Evolutionary conservation across 2,888 invertebrate species (phyloP), one percentile per base, ranked within the genome.

Genomic region (Anagyrus pseudococci): DNA sequence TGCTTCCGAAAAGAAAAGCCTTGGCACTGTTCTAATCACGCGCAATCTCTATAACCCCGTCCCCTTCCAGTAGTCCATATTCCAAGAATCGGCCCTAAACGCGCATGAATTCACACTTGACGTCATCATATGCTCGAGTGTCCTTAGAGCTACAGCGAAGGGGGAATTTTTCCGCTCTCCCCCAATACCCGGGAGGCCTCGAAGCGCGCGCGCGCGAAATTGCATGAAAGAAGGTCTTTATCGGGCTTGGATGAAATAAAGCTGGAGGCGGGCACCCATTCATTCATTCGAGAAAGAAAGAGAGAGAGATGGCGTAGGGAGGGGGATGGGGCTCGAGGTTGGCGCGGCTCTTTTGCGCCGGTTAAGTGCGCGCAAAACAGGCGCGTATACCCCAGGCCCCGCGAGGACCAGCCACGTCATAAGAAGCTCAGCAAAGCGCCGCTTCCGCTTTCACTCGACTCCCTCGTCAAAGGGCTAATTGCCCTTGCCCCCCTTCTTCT

Each of bases 401-500:
- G 19, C 29, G n/a, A n/a, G n/a, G n/a, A n/a, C 33, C 33, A 37
- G 29, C 40, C n/a, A 50, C 33, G 33, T n/a, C n/a, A n/a, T 44
- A 50, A 58, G 58, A 58, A 50, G 40, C 50, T 49, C 50, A 23
- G 40, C 44, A 52, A 8, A 50, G 52, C 50, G 60, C 26, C 52
- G 58, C 50, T 33, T 44, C 48, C 64, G 62, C 58, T 58, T 66
- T 54, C 66, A 54, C 59, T 62, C 56, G 49, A 57, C 58, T 57
- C 52, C 29, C 61, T 50, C 50, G 20, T 62, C 62, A 53, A 62
- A 62, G 57, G 53, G 62, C 57, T 62, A 62, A 62, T 62, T 62
- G 58, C 62, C 43, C 66, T 56, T 59, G 26, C 57, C 15, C 54
- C 44, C 47, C 52, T n/a, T n/a, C n/a, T n/a, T n/a, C n/a, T n/a